phyloP scores from a whole-genome alignment of 2,888 invertebrate genomes.

The Coleophora flavipennella region DNA sequence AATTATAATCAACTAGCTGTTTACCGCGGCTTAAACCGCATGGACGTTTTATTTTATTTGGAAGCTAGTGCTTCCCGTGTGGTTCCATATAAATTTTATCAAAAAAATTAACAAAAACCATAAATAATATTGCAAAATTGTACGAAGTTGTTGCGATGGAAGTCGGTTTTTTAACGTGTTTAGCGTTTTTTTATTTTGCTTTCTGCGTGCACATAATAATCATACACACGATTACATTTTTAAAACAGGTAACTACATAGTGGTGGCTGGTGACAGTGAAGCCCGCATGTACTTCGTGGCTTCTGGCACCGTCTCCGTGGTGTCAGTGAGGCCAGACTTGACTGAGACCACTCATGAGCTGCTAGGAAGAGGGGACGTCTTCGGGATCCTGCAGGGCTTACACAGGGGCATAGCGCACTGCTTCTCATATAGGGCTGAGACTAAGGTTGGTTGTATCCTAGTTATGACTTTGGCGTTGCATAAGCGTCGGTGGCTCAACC shows the following conservation, averaged over 20 bases:
- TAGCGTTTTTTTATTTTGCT: too few species aligned
- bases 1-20: too few species aligned
- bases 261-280: slow-evolving; percentile 67
- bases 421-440: slow-evolving; percentile 68
- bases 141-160: too few species aligned
- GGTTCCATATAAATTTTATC: too few species aligned
- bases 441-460: slow-evolving; percentile 43
- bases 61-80: too few species aligned
- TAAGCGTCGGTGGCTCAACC: too few species aligned
- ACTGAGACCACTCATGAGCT: slow-evolving; percentile 62
- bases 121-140: too few species aligned
- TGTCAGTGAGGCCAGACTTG: slow-evolving; percentile 52
- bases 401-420: slow-evolving; percentile 57
- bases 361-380: slow-evolving; percentile 57
- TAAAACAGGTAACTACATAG: slow-evolving; percentile 61
- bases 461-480: neutral
- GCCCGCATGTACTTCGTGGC: slow-evolving; percentile 70
- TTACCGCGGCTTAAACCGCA: too few species aligned
- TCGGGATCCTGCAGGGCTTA: slow-evolving; percentile 67
- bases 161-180: too few species aligned
- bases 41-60: too few species aligned
- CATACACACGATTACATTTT: neutral
- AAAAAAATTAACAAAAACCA: too few species aligned
- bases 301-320: slow-evolving; percentile 56
- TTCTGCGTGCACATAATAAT: too few species aligned